phyloP scores from a whole-genome alignment of 2,113 vertebrate species.

The Psephotus haematonotus region DNA sequence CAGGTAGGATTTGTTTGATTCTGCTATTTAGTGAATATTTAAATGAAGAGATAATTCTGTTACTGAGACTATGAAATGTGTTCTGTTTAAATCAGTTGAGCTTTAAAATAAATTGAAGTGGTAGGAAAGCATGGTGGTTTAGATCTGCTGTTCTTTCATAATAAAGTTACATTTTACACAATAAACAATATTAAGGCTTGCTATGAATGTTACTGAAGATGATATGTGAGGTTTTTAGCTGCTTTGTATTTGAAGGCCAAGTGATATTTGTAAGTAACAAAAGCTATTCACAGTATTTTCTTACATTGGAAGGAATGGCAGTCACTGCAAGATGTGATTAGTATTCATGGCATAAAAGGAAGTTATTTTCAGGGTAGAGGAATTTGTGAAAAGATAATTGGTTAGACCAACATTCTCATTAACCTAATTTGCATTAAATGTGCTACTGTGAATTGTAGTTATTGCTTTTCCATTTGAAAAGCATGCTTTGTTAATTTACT shows the following conservation, averaged over 20 bases:
- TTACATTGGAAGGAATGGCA: not conserved
- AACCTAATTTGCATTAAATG: constrained; percentile 60
- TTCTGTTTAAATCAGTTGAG: not conserved
- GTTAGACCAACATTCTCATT: constrained; percentile 61
- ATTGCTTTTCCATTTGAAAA: constrained; percentile 45
- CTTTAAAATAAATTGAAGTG: not conserved
- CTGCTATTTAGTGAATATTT: not conserved
- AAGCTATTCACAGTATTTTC: not conserved
- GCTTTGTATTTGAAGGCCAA: not conserved
- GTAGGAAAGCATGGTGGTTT: not conserved
- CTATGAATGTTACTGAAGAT: not conserved
- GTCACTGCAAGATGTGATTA: constrained; percentile 28
- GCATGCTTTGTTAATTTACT: constrained; percentile 34
- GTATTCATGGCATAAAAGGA: constrained; percentile 43
- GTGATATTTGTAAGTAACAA: not conserved
- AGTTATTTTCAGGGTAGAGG: constrained; percentile 42
- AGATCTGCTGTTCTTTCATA: not conserved
- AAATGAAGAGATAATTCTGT: not conserved
- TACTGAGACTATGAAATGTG: not conserved
- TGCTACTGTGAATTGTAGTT: constrained; percentile 51
- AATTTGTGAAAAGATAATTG: constrained; percentile 60
- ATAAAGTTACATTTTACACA: not conserved
- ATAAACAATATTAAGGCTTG: not conserved
- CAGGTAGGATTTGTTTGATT: not conserved
- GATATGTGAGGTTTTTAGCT: not conserved